Evolutionary conservation across 2,113 vertebrate genomes (phyloP), one percentile per base, ranked within the genome.

Genomic region (Gasterosteus aculeatus): DNA sequence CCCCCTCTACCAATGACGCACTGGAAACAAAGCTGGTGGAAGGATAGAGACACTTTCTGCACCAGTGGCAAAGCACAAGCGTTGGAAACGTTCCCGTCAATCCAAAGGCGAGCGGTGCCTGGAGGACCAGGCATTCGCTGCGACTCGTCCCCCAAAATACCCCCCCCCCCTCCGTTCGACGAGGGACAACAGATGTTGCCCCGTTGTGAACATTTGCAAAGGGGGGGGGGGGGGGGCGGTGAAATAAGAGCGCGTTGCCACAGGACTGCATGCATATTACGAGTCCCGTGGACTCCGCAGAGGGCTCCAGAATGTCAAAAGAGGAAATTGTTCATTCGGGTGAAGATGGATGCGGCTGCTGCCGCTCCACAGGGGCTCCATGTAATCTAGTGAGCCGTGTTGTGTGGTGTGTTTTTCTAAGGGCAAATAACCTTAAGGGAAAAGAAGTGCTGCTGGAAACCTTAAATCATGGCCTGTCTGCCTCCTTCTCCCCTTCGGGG

Each of bases 11-110:
- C 12, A 78, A 77, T 90, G 84, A 88, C 65, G 74, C 65, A 91
- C 61, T 87, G 78, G 85, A 88, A 91, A 90, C 64, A 83, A 70
- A 44, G 18, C 41, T 38, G 67, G 71, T 69, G n/a, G 65, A 75
- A 72, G 47, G 54, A 73, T 53, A 73, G 39, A 51, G 61, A 16
- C 47, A 75, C 82, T 71, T 70, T 82, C 63, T 69, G 81, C 78
- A 74, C 72, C 69, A 71, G 56, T 80, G 66, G 80, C 71, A 75
- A 69, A 14, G 63, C 33, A 4, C 59, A 88, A 68, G 84, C 65
- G 12, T 69, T 76, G 74, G 73, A 81, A 79, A 33, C 54, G 11
- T 22, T 72, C 60, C 46, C 49, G n/a, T 82, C 71, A 46, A 56
- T 81, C 79, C 46, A 6, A 3, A 12, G 15, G 65, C 35, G n/a